Evolutionary conservation across 2,113 vertebrate species (phyloP).

Genomic region (Gopherus evgoodei): DNA sequence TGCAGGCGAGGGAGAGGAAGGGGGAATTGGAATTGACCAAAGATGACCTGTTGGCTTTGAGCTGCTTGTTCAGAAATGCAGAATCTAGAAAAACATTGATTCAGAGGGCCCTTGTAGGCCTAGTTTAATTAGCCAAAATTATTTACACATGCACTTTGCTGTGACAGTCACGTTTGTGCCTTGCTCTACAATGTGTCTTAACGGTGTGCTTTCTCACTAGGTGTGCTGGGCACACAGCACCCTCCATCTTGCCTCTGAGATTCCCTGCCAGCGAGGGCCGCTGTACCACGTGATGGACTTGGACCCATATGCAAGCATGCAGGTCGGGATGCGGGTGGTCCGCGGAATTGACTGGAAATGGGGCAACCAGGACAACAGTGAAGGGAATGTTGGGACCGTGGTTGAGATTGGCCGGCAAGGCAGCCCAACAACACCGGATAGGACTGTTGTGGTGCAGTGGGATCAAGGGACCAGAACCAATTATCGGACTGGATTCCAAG

Average conservation of each 20-base stretch:
- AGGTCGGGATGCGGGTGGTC: slow-evolving; percentile 97
- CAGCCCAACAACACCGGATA: slow-evolving; percentile 96
- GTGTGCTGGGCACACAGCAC: slow-evolving; percentile 25
- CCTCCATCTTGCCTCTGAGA: neutral
- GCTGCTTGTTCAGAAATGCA: neutral
- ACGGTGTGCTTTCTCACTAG: neutral
- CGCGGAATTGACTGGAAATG: slow-evolving; percentile 98
- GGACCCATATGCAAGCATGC: slow-evolving; percentile 88
- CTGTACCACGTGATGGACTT: slow-evolving; percentile 65
- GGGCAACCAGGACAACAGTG: slow-evolving; percentile 94
- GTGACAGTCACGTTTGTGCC: accelerated
- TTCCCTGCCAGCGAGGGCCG: neutral
- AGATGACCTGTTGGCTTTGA: neutral
- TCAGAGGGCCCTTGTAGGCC: neutral
- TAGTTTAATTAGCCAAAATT: neutral
- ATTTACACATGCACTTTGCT: neutral
- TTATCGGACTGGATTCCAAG: slow-evolving; percentile 97
- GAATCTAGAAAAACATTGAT: neutral
- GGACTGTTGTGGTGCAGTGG: slow-evolving; percentile 98
- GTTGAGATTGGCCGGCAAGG: slow-evolving; percentile 96
- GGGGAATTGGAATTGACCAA: neutral
- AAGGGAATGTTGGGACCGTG: slow-evolving; percentile 96
- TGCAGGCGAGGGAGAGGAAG: neutral
- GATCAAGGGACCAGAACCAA: slow-evolving; percentile 97
- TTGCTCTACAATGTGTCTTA: neutral